phyloP scores from a whole-genome alignment of 2,888 invertebrate species.

The Acheta domesticus region DNA sequence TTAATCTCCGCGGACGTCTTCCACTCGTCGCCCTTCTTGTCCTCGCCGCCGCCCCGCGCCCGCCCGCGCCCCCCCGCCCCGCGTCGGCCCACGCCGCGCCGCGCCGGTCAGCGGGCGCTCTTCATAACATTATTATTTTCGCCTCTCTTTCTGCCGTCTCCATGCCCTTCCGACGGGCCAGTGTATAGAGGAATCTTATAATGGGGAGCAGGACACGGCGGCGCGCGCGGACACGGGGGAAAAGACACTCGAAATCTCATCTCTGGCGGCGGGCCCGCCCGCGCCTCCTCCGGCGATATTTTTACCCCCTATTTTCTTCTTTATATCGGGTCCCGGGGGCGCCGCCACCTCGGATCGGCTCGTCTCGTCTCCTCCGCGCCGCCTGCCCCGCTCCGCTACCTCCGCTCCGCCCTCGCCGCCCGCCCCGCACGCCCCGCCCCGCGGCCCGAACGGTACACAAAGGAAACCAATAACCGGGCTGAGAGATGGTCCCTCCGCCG shows the following conservation, averaged over 20 bases:
- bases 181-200: background rate
- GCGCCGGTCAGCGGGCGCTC: background rate
- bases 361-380: background rate
- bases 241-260: slow-evolving; percentile 18
- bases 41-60: no score
- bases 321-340: slow-evolving; percentile 18
- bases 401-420: background rate
- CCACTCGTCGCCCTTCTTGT: no score
- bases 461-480: background rate
- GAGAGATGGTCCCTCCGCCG: slow-evolving; percentile 9
- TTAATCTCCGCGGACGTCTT: no score
- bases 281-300: background rate
- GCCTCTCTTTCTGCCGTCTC: background rate
- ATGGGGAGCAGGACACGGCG: background rate
- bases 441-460: background rate
- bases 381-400: background rate
- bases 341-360: background rate
- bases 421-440: background rate
- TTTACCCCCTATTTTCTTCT: slow-evolving; percentile 10
- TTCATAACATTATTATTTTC: slow-evolving; percentile 12
- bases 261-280: background rate
- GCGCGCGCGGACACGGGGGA: background rate
- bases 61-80: no score
- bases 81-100: no score
- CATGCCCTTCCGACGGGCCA: background rate